phyloP scores from a whole-genome alignment of 2,888 invertebrate genomes.

The Alviniconcha strummeri region DNA sequence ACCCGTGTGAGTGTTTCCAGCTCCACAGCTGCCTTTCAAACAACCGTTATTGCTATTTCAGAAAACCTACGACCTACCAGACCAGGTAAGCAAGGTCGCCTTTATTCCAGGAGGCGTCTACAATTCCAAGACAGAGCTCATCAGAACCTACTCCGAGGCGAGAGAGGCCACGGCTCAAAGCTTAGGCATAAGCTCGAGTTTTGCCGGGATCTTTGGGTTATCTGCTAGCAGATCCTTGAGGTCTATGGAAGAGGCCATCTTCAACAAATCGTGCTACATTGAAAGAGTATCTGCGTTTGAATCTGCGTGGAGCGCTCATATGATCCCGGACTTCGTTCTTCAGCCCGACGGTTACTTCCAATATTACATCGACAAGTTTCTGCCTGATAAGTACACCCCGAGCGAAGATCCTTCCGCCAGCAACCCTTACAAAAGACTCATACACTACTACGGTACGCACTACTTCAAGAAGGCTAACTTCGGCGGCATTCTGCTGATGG shows the following conservation, averaged over 20 bases:
- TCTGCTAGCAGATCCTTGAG: slow-evolving; percentile 39
- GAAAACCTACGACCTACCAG: slow-evolving; percentile 32
- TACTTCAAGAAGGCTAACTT: slow-evolving; percentile 35
- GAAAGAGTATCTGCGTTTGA: slow-evolving; percentile 31
- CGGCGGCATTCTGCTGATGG: slow-evolving; percentile 36
- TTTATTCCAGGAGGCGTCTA: slow-evolving; percentile 36
- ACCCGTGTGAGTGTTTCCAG: too few species aligned
- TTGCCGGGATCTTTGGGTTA: slow-evolving; percentile 37
- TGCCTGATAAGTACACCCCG: slow-evolving; percentile 14
- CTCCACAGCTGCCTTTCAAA: too few species aligned
- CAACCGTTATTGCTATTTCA: background rate
- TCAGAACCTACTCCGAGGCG: slow-evolving; percentile 36
- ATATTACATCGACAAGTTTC: slow-evolving; percentile 7
- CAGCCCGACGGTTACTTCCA: slow-evolving; percentile 13
- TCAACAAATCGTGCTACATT: slow-evolving; percentile 36
- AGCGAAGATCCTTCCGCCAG: slow-evolving; percentile 17
- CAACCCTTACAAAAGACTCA: slow-evolving; percentile 28
- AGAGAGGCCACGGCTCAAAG: slow-evolving; percentile 22
- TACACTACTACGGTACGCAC: slow-evolving; percentile 38
- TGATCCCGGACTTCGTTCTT: slow-evolving; percentile 29
- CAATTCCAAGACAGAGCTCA: slow-evolving; percentile 30
- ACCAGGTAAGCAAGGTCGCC: slow-evolving; percentile 37
- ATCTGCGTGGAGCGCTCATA: slow-evolving; percentile 26
- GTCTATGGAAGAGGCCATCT: slow-evolving; percentile 35
- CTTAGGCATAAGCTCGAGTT: slow-evolving; percentile 19